Base-by-base conservation (phyloP, 2,113 vertebrate genomes). In the Phalacrocorax carbo region DNA sequence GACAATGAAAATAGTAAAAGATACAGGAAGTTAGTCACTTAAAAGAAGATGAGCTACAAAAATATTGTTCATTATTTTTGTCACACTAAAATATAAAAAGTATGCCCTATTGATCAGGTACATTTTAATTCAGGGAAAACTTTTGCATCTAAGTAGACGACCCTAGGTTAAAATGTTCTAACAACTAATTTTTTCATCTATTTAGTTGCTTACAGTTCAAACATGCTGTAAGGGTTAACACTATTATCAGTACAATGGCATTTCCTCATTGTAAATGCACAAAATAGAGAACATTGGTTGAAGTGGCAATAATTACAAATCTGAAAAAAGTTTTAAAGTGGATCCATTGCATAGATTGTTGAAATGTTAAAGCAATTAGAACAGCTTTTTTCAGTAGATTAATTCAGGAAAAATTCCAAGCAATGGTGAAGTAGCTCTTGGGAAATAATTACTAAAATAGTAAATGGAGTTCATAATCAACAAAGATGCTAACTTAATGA, bases 371-470 rank as follows among this genome's bases (percentile, higher is more conserved):
- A 86, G 86, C 42, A 82, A 64, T 95, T 97, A 93, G 36, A 92
- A 88, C 27, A 64, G 27, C 17, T 55, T 96, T 88, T 82, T 93
- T 88, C 34, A 83, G 78, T n/a, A 72, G 29, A 89, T 71, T 95
- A 93, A 78, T 86, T 93, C 77, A 94, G 61, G 38, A 44, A 73
- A 82, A 91, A 89, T 11, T 85, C 68, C 86, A 91, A 65, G 55
- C 68, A 94, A 85, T 1, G 1, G 64, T 76, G 76, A 97, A 96
- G 73, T 49, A 95, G 62, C 87, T 93, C 87, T 96, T 95, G 68
- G 80, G 88, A 97, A 94, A 64, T 90, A 96, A 95, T 68, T 90
- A 81, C 34, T 62, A 29, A 94, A 94, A 91, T 81, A 90, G 71
- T 29, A 61, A 69, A 93, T 85, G 71, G n/a, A 80, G 54, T 68